These are phyloP conservation scores for Taeniopygia guttata DNA, from an alignment of 2,797 vertebrate genomes.

Conservation along the genomic window DNA sequence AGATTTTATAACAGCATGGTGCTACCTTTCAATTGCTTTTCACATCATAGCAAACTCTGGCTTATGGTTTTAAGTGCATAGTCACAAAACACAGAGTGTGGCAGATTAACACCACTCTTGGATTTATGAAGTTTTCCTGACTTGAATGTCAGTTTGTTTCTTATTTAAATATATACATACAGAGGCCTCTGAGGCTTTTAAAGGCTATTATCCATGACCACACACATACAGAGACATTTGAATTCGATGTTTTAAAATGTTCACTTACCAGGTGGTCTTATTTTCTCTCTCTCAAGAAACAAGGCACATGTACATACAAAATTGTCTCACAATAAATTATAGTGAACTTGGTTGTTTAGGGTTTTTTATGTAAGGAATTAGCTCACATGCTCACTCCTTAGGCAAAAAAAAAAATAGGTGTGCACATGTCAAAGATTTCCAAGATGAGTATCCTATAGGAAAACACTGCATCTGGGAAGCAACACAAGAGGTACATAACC, in stretches of 20 bases:
- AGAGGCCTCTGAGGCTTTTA: background rate
- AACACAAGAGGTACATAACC: background rate
- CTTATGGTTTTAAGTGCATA: background rate
- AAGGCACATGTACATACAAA: background rate
- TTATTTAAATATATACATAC: background rate
- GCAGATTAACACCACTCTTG: background rate
- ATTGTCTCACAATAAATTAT: background rate
- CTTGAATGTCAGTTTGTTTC: background rate
- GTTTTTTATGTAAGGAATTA: background rate
- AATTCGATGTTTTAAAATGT: background rate
- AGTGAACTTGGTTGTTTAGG: background rate
- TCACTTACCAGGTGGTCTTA: background rate
- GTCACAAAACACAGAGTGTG: background rate
- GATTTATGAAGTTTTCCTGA: background rate
- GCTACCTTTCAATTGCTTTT: background rate
- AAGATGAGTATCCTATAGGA: background rate
- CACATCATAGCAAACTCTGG: background rate
- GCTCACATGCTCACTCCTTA: background rate
- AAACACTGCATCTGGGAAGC: background rate
- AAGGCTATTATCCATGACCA: background rate
- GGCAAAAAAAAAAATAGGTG: background rate
- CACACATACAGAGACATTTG: background rate
- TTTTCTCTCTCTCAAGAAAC: background rate
- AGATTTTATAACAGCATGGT: rapidly evolving
- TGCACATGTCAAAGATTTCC: background rate